A percentile compares a stretch with the other conserved stretches of the same genome.
These are phyloP conservation scores for Ginglymostoma cirratum DNA, from an alignment of 2,113 vertebrate genomes.

Conservation along the genomic window DNA sequence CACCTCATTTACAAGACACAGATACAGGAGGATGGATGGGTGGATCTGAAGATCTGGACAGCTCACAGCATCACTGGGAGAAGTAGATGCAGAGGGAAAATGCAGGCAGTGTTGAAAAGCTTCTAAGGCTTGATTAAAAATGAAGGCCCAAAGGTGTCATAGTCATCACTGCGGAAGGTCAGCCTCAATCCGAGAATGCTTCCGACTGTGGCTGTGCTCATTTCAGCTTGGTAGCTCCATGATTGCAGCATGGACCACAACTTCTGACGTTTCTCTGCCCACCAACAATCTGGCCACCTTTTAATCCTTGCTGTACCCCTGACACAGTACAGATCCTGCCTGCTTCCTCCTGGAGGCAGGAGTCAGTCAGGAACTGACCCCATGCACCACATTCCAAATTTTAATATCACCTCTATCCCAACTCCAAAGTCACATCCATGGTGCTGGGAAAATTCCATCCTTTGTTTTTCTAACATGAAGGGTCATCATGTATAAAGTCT, in stretches of 20 bases:
- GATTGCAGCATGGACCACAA: background rate
- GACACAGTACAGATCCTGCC: background rate
- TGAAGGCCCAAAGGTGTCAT: background rate
- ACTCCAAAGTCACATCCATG: background rate
- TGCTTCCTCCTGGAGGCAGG: background rate
- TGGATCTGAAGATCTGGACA: background rate
- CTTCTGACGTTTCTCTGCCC: background rate
- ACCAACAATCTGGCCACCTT: background rate
- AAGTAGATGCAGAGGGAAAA: background rate
- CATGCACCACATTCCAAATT: background rate
- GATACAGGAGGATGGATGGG: background rate
- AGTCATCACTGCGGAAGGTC: background rate
- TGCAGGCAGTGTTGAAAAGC: background rate
- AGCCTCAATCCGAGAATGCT: background rate
- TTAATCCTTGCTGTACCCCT: background rate
- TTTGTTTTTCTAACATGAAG: background rate
- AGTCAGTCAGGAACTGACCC: background rate
- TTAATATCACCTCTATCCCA: background rate
- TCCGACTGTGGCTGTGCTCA: background rate
- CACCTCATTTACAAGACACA: background rate
- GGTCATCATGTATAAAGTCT: background rate
- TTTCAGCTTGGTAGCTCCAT: background rate
- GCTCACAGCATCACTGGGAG: background rate
- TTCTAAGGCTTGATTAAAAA: background rate
- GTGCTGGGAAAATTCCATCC: background rate